Evolutionary conservation across 2,113 vertebrate species (phyloP).

Genomic region (Gobius niger): DNA sequence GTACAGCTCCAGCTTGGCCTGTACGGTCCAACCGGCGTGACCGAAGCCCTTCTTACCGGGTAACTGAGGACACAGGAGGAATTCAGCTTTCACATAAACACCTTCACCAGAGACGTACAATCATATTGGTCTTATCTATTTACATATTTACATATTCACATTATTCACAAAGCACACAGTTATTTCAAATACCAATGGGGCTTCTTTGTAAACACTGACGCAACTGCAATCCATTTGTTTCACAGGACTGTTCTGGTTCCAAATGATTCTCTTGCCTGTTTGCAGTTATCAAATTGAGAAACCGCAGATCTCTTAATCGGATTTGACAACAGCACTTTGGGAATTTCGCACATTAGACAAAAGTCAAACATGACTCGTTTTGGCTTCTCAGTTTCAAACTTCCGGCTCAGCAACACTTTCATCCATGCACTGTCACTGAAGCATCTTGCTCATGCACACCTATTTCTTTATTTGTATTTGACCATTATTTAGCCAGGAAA

Average conservation of each 20-base stretch:
- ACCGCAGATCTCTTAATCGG: background rate
- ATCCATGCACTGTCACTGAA: too few species aligned
- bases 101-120: too few species aligned
- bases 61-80: slow-evolving; percentile 66
- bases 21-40: slow-evolving; percentile 92
- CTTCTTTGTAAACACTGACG: background rate
- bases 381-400: too few species aligned
- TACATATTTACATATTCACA: too few species aligned
- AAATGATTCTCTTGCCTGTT: slow-evolving; percentile 11
- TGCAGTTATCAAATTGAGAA: slow-evolving; percentile 10
- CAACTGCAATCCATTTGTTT: slow-evolving; percentile 7
- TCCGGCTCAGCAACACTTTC: too few species aligned
- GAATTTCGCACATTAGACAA: background rate
- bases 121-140: too few species aligned
- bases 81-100: background rate
- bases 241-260: background rate
- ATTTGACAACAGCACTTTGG: background rate
- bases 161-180: too few species aligned
- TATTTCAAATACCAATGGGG: background rate
- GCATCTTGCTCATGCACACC: too few species aligned
- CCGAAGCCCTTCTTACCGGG: slow-evolving; percentile 94
- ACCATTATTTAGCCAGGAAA: too few species aligned
- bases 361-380: background rate
- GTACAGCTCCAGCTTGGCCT: slow-evolving; percentile 95
- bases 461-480: too few species aligned